Evolutionary conservation across 2,113 vertebrate species (phyloP).

Genomic region (Suncus etruscus): DNA sequence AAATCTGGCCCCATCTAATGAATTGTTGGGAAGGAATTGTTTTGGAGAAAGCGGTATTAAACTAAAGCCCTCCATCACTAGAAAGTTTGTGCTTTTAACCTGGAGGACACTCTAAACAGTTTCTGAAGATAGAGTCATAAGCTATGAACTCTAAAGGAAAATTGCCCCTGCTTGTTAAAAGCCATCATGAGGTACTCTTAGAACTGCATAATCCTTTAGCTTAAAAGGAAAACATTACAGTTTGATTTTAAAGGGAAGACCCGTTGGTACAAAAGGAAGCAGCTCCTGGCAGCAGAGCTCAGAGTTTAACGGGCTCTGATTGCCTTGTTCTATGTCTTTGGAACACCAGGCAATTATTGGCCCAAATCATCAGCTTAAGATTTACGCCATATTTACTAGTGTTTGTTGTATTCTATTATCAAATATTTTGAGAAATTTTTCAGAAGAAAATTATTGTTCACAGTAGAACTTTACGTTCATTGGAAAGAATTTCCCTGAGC

Average conservation of each 20-base stretch:
- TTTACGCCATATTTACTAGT: background rate
- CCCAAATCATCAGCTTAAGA: no score
- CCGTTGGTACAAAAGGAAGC: background rate
- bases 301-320: background rate
- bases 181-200: background rate
- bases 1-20: background rate
- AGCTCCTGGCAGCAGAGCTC: background rate
- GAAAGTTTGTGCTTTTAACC: background rate
- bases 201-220: background rate
- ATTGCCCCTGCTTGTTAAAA: constrained; percentile 39
- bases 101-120: background rate
- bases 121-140: background rate
- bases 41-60: constrained; percentile 43
- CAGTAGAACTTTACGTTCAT: background rate
- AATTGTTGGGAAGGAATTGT: background rate
- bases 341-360: background rate
- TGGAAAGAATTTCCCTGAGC: background rate
- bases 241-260: background rate
- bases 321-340: background rate
- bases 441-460: background rate
- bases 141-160: background rate
- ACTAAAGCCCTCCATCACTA: background rate
- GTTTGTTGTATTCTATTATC: constrained; percentile 16
- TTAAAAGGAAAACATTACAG: constrained; percentile 39
- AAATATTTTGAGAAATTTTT: background rate